Percentiles rank a stretch among this genome's conserved stretches.
Conservation (phyloP, 1,140 invertebrate species). For the Cylas formicarius region DNA sequence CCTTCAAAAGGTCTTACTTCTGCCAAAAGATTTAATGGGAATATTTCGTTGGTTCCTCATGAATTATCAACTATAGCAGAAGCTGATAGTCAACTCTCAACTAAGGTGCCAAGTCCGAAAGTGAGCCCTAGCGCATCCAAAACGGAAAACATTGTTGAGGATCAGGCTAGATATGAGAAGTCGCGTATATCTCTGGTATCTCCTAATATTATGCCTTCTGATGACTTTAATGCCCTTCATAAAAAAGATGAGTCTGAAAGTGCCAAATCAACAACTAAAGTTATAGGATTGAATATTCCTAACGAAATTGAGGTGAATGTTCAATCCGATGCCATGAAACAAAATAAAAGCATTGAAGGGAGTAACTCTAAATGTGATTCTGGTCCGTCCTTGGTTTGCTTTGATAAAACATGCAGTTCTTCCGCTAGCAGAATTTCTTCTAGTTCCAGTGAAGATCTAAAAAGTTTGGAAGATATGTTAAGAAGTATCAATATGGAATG, state of each 20-base stretch:
- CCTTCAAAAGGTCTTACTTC: slow-evolving; percentile 27
- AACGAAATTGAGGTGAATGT: too few species aligned
- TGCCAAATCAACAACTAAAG: too few species aligned
- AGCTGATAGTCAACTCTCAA: slow-evolving; percentile 36
- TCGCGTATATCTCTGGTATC: too few species aligned
- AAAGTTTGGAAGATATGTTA: slow-evolving; percentile 49
- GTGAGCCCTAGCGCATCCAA: slow-evolving; percentile 22
- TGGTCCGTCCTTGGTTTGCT: slow-evolving; percentile 7
- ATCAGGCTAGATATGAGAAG: too few species aligned
- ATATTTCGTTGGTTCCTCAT: slow-evolving; percentile 45
- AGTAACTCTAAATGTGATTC: slow-evolving; percentile 4
- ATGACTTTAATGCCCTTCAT: too few species aligned
- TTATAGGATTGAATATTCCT: too few species aligned
- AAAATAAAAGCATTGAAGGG: too few species aligned
- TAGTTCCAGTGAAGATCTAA: slow-evolving; percentile 44
- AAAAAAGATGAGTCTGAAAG: too few species aligned
- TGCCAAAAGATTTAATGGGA: slow-evolving; percentile 35
- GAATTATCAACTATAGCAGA: slow-evolving; percentile 61
- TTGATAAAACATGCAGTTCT: slow-evolving; percentile 6
- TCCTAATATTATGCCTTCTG: too few species aligned
- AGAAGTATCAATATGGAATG: slow-evolving; percentile 55
- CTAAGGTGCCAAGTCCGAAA: slow-evolving; percentile 10
- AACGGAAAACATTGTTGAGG: neutral
- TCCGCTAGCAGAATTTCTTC: slow-evolving; percentile 13
- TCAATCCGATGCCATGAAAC: too few species aligned